Conservation (phyloP, 2,113 vertebrate species). For the Monopterus albus region DNA sequence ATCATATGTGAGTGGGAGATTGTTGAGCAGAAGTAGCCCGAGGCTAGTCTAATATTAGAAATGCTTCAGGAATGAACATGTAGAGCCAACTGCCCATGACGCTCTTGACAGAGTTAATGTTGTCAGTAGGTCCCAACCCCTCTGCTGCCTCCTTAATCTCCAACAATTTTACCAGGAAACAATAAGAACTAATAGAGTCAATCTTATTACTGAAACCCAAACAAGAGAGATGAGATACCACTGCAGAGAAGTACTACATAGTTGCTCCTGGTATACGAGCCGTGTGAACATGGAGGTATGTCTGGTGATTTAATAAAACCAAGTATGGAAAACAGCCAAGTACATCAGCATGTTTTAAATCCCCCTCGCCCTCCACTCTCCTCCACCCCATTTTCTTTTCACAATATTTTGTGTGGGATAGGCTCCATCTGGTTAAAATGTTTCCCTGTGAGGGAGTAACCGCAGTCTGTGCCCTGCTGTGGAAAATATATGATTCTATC, state of each 20-base stretch:
- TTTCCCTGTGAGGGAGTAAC: slow-evolving; percentile 66
- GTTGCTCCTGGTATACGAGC: slow-evolving; percentile 11
- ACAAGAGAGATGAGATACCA: slow-evolving; percentile 1
- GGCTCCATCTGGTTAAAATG: slow-evolving; percentile 70
- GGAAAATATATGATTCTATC: slow-evolving; percentile 63
- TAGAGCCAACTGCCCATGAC: slow-evolving; percentile 33
- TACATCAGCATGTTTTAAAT: slow-evolving; percentile 53
- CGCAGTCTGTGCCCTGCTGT: slow-evolving; percentile 58
- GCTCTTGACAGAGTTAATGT: slow-evolving; percentile 26
- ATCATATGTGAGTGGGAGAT: slow-evolving; percentile 34
- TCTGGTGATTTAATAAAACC: slow-evolving; percentile 33
- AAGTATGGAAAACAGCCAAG: slow-evolving; percentile 61
- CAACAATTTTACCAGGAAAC: slow-evolving; percentile 39
- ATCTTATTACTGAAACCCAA: slow-evolving; percentile 7
- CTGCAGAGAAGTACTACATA: background rate
- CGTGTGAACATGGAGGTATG: slow-evolving; percentile 27
- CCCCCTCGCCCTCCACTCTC: slow-evolving; percentile 18
- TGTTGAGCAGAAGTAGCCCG: slow-evolving; percentile 41
- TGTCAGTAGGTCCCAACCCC: slow-evolving; percentile 10
- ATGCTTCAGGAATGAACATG: slow-evolving; percentile 38
- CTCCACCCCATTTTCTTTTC: slow-evolving; percentile 38
- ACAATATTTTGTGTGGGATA: slow-evolving; percentile 60
- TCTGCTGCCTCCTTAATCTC: slow-evolving; percentile 15
- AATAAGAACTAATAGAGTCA: slow-evolving; percentile 7
- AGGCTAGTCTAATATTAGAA: slow-evolving; percentile 50